phyloP scores from a whole-genome alignment of 2,797 vertebrate species.

The Coregonus ussuriensis region DNA sequence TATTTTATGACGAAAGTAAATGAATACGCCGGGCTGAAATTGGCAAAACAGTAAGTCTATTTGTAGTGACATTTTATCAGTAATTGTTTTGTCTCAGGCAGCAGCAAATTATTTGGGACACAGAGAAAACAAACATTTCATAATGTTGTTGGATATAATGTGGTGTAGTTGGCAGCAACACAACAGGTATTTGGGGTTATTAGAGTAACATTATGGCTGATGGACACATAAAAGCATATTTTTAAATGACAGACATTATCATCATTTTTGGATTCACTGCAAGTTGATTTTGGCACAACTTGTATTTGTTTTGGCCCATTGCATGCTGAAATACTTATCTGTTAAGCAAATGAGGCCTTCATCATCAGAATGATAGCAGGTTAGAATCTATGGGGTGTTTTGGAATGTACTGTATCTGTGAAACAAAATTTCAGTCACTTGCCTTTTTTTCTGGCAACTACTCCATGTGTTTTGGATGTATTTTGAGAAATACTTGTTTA shows the following conservation, averaged over 20 bases:
- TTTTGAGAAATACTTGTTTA: not conserved
- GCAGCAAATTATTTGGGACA: not conserved
- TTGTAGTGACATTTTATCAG: not conserved
- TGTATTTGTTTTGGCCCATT: slow-evolving; percentile 1
- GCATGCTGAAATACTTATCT: not conserved
- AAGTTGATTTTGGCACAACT: slow-evolving; percentile 18
- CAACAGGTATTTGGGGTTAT: slow-evolving; percentile 5
- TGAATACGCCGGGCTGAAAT: not conserved
- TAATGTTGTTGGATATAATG: slow-evolving; percentile 1
- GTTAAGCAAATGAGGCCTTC: not conserved
- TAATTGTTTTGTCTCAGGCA: not conserved
- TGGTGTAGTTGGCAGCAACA: not conserved
- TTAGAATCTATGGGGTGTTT: not conserved
- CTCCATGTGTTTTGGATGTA: not conserved
- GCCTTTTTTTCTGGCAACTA: no score
- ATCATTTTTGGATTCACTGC: slow-evolving; percentile 12
- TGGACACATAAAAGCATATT: slow-evolving; percentile 37
- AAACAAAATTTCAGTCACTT: no score
- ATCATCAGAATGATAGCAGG: not conserved
- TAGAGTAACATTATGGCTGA: slow-evolving; percentile 30
- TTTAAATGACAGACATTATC: slow-evolving; percentile 22
- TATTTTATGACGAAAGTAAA: slow-evolving; percentile 17
- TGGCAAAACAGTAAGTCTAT: not conserved
- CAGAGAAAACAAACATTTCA: slow-evolving; percentile 22
- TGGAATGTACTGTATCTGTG: not conserved